phyloP scores from a whole-genome alignment of 2,888 invertebrate genomes.

The Aporophyla nigra region DNA sequence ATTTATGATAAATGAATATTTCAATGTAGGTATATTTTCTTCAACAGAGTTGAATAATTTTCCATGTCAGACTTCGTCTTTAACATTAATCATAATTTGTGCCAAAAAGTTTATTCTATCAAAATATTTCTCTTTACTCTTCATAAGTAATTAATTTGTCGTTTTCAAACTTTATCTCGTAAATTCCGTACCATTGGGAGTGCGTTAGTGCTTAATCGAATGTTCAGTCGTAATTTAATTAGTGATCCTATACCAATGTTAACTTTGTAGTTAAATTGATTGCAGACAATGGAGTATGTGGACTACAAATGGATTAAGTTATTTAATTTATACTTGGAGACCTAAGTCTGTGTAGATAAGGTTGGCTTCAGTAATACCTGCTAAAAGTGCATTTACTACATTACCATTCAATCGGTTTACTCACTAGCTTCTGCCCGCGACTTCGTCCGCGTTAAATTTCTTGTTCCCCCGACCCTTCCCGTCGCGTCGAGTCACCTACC shows the following conservation, averaged over 20 bases:
- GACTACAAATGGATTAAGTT: background rate
- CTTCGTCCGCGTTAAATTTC: too few species aligned
- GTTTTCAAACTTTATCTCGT: background rate
- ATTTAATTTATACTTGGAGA: background rate
- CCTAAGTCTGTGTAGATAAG: too few species aligned
- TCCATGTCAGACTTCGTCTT: background rate
- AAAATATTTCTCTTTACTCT: background rate
- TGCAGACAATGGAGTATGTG: conserved; percentile 6
- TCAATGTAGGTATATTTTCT: background rate
- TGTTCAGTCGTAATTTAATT: conserved; percentile 47
- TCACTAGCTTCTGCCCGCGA: too few species aligned
- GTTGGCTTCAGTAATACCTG: background rate
- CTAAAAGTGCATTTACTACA: background rate
- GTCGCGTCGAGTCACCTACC: too few species aligned
- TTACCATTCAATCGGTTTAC: background rate
- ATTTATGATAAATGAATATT: background rate
- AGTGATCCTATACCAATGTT: conserved; percentile 44
- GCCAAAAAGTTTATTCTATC: background rate
- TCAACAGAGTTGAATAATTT: background rate
- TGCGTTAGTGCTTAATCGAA: conserved; percentile 18
- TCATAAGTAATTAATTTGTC: background rate
- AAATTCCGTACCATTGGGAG: background rate
- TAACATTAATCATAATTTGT: background rate
- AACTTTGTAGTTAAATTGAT: conserved; percentile 26
- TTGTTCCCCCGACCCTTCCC: too few species aligned